Evolutionary conservation across 1,140 invertebrate species (phyloP), one percentile per base, ranked within the genome.

Genomic region (Orius insidiosus): DNA sequence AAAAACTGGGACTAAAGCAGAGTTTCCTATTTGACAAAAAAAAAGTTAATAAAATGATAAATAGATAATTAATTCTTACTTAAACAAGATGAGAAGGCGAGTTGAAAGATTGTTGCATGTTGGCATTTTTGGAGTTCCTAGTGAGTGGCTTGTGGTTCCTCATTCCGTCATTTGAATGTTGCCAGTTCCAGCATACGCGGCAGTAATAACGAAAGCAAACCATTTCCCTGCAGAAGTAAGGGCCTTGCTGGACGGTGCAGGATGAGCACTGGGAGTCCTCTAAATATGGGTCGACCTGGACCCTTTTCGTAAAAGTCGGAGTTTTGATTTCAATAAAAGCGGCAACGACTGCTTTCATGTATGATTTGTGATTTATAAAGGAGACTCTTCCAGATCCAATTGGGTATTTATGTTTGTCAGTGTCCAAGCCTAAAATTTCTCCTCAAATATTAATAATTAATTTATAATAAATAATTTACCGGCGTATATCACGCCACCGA

Each of bases 331-430:
- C 86, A n/a, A 98, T 78, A 61, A 94, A 98, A 6, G 80, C 88
- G 34, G 93, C 85, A 41, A 80, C 72, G 2, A 98, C 81, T 24
- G 95, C 95, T 56, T 84, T 85, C 70, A 90, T 80, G 64, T 94
- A 98, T 0, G 90, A 94, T 45, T 75, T 72, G 49, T 76, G 71
- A 62, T 83, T 89, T 62, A 81, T 83, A 66, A 98, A 98, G 3
- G 88, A 95, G 1, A 98, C 87, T 48, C 94, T 72, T 0, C 86
- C 94, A 5, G 92, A 96, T 5, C 88, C 94, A 61, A 97, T 98
- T 0, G 94, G 94, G 68, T 98, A 98, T 60, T 95, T 97, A 64
- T 88, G 76, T 64, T 95, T 96, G 60, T 98, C 94, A 2, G 90
- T 96, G 63, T 98, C 94, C 47, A 98, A 92, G 16, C 88, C 81